Evolutionary conservation across 2,797 vertebrate genomes (phyloP), one percentile per base, ranked within the genome.

Genomic region (Cuculus canorus): DNA sequence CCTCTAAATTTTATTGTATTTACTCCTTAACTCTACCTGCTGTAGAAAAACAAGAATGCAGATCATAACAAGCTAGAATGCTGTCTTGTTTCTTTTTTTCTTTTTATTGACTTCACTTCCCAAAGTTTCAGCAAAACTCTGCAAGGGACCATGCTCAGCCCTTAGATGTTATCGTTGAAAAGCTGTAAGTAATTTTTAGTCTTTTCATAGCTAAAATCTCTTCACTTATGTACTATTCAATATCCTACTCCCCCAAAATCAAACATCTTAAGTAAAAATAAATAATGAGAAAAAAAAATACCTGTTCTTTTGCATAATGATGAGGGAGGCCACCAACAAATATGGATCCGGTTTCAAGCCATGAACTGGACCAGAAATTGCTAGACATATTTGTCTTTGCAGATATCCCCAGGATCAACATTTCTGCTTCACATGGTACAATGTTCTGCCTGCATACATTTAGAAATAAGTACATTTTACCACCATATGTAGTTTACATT

Each of bases 281-380:
- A 65, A 43, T 11, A 72, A 25, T 23, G 47, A 48, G 18, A 32
- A 2, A 47, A 35, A 57, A 54, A 76, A 81, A 93, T 96, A 99
- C 98, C 98, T 98, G 95, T 80, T 96, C 97, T 77, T 82, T 79
- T 71, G 73, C 79, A 80, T 97, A 97, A 28, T 9, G 88, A 59
- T 95, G 91, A 54, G 98, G 98, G 86, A 99, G 96, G 37, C 98
- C 98, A 15, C 98, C 98, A 37, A 98, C 60, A 92, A 98, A 99
- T 70, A 99, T 2, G 47, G 95, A 97, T 56, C 97, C 98, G 10
- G 97, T 98, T 96, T 96, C 95, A 89, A 95, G 96, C 71, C 94
- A 81, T 30, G 96, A 71, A 90, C 95, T 96, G 61, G 97, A 89
- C 97, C 95, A 93, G 63, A 96, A 96, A 96, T 97, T 98, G 86